Evolutionary conservation across 2,797 vertebrate species (phyloP).

Genomic region (Bovichtus variegatus): DNA sequence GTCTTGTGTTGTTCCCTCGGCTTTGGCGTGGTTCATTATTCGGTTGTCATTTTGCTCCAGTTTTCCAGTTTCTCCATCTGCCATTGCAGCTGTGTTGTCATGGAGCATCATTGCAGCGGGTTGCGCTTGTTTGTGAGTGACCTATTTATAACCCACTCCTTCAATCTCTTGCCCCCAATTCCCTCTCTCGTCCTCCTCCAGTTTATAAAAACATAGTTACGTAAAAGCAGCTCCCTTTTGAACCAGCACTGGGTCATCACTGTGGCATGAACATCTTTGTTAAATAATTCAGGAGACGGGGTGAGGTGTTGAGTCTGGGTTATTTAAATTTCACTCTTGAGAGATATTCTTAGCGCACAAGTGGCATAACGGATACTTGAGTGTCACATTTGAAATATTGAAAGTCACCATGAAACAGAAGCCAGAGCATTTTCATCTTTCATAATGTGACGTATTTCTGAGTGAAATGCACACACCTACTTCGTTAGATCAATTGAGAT

Average conservation of each 20-base stretch:
- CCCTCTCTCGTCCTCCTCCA: conserved; percentile 58
- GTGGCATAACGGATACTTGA: neutral
- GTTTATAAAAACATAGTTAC: conserved; percentile 69
- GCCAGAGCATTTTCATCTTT: neutral
- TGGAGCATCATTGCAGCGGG: conserved; percentile 67
- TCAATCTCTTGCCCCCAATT: conserved; percentile 72
- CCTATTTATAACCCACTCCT: conserved; percentile 83
- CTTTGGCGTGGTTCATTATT: conserved; percentile 58
- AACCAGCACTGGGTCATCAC: conserved; percentile 33
- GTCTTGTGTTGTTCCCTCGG: conserved; percentile 12
- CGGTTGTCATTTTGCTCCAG: conserved; percentile 72
- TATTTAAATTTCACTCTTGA: conserved; percentile 46
- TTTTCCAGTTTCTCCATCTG: conserved; percentile 80
- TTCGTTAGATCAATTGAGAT: neutral
- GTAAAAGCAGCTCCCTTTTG: conserved; percentile 47
- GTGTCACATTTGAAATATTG: conserved; percentile 7
- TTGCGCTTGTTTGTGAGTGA: conserved; percentile 72
- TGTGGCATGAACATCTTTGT: conserved; percentile 38
- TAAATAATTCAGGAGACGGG: conserved; percentile 62
- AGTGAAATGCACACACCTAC: neutral
- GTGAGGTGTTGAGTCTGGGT: conserved; percentile 40
- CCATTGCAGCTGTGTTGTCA: conserved; percentile 81
- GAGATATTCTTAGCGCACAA: conserved; percentile 48
- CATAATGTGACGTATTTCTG: neutral
- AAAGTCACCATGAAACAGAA: neutral